These are phyloP conservation scores for Campodea augens DNA, from an alignment of 1,140 invertebrate genomes.

Conservation along the genomic window DNA sequence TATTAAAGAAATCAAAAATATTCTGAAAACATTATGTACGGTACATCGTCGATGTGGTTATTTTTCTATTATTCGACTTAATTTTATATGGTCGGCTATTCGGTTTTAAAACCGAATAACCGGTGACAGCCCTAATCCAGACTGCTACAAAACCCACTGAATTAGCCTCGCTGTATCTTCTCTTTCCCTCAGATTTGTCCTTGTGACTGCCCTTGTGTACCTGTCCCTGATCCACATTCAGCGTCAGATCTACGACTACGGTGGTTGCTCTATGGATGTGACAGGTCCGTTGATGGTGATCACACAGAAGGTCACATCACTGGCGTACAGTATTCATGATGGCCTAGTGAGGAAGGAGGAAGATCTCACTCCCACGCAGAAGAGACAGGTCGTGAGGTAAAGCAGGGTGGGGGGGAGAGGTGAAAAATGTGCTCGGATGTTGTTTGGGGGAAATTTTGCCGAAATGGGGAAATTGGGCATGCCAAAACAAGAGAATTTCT, in stretches of 20 bases:
- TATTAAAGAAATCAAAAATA: no score
- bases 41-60: no score
- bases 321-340: slow-evolving; percentile 83
- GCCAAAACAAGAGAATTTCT: no score
- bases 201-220: slow-evolving; percentile 57
- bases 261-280: slow-evolving; percentile 73
- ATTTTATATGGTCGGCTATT: no score
- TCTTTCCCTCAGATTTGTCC: slow-evolving; percentile 36
- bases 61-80: no score
- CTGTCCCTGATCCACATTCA: slow-evolving; percentile 68
- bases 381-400: slow-evolving; percentile 42
- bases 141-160: slow-evolving; percentile 12
- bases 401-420: slow-evolving; percentile 8
- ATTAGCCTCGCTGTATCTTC: slow-evolving; percentile 9
- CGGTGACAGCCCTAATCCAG: no score
- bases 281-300: slow-evolving; percentile 92
- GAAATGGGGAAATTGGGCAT: no score
- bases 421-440: no score
- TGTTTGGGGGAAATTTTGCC: no score
- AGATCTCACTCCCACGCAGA: slow-evolving; percentile 45
- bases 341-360: slow-evolving; percentile 42
- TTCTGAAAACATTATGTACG: no score
- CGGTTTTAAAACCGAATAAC: no score
- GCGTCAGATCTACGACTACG: slow-evolving; percentile 70
- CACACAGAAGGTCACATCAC: slow-evolving; percentile 79